Conservation (phyloP, 2,888 invertebrate genomes). For the Dryocosmus kuriphilus region DNA sequence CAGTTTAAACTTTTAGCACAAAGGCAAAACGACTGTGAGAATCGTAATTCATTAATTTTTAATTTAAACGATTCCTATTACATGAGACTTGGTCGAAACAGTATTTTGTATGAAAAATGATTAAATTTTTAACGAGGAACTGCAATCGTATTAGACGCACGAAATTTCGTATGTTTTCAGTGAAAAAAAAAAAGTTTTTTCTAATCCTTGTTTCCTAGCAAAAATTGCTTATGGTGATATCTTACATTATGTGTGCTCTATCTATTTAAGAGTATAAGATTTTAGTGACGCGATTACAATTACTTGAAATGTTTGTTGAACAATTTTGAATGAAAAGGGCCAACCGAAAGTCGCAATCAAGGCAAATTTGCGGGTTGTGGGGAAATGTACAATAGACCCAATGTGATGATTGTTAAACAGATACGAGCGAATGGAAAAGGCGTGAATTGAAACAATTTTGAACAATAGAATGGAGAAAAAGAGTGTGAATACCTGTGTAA, state of each 20-base stretch:
- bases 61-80: not conserved
- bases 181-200: not conserved
- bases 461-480: slow-evolving; percentile 53
- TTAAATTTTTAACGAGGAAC: slow-evolving; percentile 6
- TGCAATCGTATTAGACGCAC: slow-evolving; percentile 24
- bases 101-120: slow-evolving; percentile 28
- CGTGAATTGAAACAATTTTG: slow-evolving; percentile 59
- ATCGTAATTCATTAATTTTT: slow-evolving; percentile 10
- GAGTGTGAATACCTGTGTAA: slow-evolving; percentile 72
- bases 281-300: not conserved
- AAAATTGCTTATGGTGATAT: slow-evolving; percentile 24
- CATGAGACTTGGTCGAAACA: slow-evolving; percentile 27
- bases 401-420: slow-evolving; percentile 70
- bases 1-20: slow-evolving; percentile 23
- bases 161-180: slow-evolving; percentile 20
- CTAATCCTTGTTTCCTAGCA: slow-evolving; percentile 17
- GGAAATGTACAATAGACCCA: slow-evolving; percentile 75
- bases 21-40: slow-evolving; percentile 13
- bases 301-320: slow-evolving; percentile 15
- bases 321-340: slow-evolving; percentile 42
- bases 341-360: slow-evolving; percentile 35
- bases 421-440: slow-evolving; percentile 59
- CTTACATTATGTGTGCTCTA: slow-evolving; percentile 9
- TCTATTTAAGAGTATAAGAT: slow-evolving; percentile 23
- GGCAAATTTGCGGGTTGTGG: slow-evolving; percentile 49